These are phyloP conservation scores for Cosmopolites sordidus DNA, from an alignment of 2,888 invertebrate genomes.

Conservation along the genomic window DNA sequence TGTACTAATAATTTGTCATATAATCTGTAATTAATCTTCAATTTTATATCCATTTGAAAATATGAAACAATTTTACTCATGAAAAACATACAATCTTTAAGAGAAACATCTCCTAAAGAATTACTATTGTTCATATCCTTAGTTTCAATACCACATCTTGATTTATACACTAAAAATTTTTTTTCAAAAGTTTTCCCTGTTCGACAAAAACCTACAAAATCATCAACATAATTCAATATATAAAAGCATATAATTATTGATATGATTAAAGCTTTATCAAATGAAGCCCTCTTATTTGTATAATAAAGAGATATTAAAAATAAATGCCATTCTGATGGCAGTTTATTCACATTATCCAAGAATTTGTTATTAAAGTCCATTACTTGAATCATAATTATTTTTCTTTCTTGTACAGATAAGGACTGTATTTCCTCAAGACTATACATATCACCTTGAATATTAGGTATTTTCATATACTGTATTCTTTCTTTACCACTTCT, in stretches of 20 bases:
- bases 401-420: conserved; percentile 35
- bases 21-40: conserved; percentile 51
- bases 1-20: conserved; percentile 59
- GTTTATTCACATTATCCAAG: conserved; percentile 41
- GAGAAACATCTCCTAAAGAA: conserved; percentile 53
- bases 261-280: conserved; percentile 52
- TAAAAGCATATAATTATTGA: conserved; percentile 57
- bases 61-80: conserved; percentile 57
- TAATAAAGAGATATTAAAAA: conserved; percentile 57
- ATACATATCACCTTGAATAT: conserved; percentile 37
- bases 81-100: conserved; percentile 57
- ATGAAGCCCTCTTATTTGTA: conserved; percentile 51
- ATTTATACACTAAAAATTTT: conserved; percentile 47
- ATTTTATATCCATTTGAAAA: conserved; percentile 56
- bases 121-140: background rate
- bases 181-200: conserved; percentile 38
- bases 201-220: conserved; percentile 55
- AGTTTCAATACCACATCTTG: conserved; percentile 33
- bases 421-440: conserved; percentile 41
- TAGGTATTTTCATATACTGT: conserved; percentile 22
- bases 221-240: conserved; percentile 56
- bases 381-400: conserved; percentile 50
- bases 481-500: conserved; percentile 36
- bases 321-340: conserved; percentile 59
- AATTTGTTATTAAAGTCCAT: conserved; percentile 49